Conservation (phyloP, 37 sponge, comb jelly and placozoan species). For the Corticium candelabrum region DNA sequence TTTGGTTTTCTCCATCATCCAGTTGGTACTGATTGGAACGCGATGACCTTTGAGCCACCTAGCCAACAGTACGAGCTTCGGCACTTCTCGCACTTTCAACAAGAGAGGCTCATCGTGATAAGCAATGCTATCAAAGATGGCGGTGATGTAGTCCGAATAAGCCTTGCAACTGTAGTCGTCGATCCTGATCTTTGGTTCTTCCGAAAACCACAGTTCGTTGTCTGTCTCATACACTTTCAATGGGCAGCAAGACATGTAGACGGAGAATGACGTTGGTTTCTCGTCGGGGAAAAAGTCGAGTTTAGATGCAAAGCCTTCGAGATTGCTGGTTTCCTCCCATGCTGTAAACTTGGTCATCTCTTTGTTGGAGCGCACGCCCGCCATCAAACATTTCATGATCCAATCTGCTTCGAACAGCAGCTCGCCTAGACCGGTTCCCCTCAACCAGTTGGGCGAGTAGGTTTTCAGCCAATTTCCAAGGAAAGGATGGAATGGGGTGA, state of each 20-base stretch:
- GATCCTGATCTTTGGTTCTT: conserved; percentile 33
- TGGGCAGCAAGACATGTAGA: conserved; percentile 18
- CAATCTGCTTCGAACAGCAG: conserved; percentile 33
- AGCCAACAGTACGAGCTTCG: conserved; percentile 19
- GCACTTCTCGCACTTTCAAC: conserved; percentile 22
- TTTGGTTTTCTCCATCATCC: conserved; percentile 22
- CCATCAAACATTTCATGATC: conserved; percentile 33
- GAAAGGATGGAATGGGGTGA: conserved; percentile 29
- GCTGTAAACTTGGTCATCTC: conserved; percentile 13
- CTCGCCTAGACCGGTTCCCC: conserved; percentile 23
- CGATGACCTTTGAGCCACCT: conserved; percentile 28
- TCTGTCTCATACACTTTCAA: conserved; percentile 10
- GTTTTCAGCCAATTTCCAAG: conserved; percentile 22
- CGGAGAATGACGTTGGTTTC: conserved; percentile 10
- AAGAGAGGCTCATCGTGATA: conserved; percentile 42
- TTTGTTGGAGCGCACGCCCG: conserved; percentile 18
- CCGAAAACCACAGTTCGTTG: conserved; percentile 11
- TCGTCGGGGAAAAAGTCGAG: conserved; percentile 19
- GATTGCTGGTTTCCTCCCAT: conserved; percentile 15
- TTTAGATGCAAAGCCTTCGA: conserved; percentile 13
- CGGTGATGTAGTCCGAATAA: conserved; percentile 24
- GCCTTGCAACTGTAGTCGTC: not conserved
- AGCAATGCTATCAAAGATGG: conserved; percentile 11
- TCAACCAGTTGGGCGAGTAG: conserved; percentile 24
- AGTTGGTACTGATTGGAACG: conserved; percentile 13